Evolutionary conservation across 2,113 vertebrate species (phyloP).

Genomic region (Corythornis vintsioides): DNA sequence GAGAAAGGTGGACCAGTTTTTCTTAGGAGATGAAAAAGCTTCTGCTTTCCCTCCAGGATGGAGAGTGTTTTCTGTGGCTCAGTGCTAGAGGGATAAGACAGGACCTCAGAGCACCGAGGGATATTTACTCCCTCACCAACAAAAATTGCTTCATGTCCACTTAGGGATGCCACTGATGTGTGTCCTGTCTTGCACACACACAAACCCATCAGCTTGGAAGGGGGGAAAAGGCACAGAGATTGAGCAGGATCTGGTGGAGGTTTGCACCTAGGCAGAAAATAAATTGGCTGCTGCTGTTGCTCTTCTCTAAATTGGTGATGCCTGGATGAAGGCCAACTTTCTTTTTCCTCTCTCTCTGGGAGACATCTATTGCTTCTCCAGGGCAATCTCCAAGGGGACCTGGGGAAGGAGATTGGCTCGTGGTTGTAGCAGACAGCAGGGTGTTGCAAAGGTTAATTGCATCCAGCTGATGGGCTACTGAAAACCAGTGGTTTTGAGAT

Average conservation of each 20-base stretch:
- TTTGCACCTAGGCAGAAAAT: slow-evolving; percentile 1
- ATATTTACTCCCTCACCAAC: neutral
- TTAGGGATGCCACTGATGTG: rapidly evolving
- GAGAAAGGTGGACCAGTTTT: neutral
- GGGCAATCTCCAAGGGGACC: neutral
- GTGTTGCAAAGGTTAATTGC: slow-evolving; percentile 58
- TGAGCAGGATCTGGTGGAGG: neutral
- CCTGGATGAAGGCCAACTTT: slow-evolving; percentile 22
- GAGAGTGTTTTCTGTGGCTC: neutral
- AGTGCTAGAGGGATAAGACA: neutral
- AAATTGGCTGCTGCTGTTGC: neutral
- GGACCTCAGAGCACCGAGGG: neutral
- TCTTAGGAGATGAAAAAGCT: neutral
- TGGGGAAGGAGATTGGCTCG: neutral
- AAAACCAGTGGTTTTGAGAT: neutral
- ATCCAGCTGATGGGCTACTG: neutral
- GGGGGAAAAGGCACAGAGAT: neutral
- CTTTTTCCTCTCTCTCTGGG: neutral
- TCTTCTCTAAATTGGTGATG: neutral
- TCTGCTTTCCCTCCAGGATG: neutral
- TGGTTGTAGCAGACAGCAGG: neutral
- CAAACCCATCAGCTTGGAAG: neutral
- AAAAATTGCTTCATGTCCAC: neutral
- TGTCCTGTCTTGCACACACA: neutral
- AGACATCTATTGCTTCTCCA: neutral